Evolutionary conservation across 1,140 invertebrate genomes (phyloP).

Genomic region (Sminthurinus signatus): DNA sequence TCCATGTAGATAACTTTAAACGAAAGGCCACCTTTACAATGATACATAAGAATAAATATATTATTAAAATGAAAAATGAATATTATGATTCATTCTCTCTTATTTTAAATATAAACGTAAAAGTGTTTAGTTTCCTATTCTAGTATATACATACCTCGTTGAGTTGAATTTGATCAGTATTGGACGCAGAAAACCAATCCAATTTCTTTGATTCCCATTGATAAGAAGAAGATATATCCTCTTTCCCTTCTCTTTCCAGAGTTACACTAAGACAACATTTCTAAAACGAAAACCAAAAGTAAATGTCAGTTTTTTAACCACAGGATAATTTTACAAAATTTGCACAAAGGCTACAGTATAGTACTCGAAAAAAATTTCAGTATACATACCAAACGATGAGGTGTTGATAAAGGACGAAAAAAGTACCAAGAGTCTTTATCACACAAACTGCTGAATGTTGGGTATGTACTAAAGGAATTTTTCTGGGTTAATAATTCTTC

Average conservation of each 20-base stretch:
- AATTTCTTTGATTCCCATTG: conserved; percentile 2
- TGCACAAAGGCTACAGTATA: too few species aligned
- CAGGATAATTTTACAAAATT: too few species aligned
- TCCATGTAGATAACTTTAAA: background rate
- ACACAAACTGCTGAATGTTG: background rate
- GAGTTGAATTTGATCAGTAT: background rate
- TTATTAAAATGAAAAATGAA: background rate
- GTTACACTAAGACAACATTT: background rate
- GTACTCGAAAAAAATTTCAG: too few species aligned
- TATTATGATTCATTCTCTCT: background rate
- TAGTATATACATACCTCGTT: background rate
- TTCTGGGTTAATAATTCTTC: too few species aligned
- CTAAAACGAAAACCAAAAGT: background rate
- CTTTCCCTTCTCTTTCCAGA: background rate
- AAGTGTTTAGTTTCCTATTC: too few species aligned
- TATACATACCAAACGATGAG: background rate
- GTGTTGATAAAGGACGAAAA: background rate
- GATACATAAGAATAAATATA: too few species aligned
- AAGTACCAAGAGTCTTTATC: background rate
- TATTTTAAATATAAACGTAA: background rate
- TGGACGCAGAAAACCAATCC: background rate
- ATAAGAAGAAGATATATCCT: conserved; percentile 1
- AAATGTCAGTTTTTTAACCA: too few species aligned
- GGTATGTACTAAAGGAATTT: too few species aligned
- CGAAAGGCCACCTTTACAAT: background rate